Percentiles rank a stretch among this genome's conserved stretches.
Evolutionary conservation across 2,888 invertebrate genomes (phyloP).

Genomic region (Synergus umbraculus): DNA sequence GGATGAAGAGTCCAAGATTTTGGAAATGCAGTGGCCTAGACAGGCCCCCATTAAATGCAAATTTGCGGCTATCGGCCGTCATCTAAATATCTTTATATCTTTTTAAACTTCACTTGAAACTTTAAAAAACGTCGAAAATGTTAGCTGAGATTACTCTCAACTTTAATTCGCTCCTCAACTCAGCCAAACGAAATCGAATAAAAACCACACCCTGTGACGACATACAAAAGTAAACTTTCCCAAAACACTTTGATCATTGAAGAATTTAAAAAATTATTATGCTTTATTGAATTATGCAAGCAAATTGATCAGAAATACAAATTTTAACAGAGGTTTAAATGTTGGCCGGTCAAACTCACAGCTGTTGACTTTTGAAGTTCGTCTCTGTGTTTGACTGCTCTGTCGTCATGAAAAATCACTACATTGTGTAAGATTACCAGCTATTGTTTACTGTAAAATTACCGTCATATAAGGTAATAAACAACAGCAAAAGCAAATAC

Average conservation of each 20-base stretch:
- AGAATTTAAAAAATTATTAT: background rate
- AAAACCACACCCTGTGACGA: slow-evolving; percentile 30
- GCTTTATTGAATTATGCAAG: background rate
- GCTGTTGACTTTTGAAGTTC: background rate
- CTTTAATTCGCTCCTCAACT: background rate
- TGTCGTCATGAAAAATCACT: background rate
- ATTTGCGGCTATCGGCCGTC: slow-evolving; percentile 21
- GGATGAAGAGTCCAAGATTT: slow-evolving; percentile 33
- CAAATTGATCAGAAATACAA: background rate
- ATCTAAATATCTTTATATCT: slow-evolving; percentile 32
- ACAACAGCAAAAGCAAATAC: background rate
- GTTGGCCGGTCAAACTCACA: slow-evolving; percentile 10
- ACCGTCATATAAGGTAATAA: background rate
- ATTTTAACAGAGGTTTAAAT: background rate
- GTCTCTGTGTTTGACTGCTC: too few species aligned
- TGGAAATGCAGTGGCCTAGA: slow-evolving; percentile 38
- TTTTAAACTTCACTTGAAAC: background rate
- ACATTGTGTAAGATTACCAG: slow-evolving; percentile 3
- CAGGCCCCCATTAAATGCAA: slow-evolving; percentile 32
- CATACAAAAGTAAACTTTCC: slow-evolving; percentile 10
- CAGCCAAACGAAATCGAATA: slow-evolving; percentile 6
- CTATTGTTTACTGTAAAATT: background rate
- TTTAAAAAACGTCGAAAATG: background rate
- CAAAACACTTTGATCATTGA: background rate
- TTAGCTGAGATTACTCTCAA: background rate